Base-by-base conservation (phyloP, 64 coral and sea anemone species). In the Porites australiensis region DNA sequence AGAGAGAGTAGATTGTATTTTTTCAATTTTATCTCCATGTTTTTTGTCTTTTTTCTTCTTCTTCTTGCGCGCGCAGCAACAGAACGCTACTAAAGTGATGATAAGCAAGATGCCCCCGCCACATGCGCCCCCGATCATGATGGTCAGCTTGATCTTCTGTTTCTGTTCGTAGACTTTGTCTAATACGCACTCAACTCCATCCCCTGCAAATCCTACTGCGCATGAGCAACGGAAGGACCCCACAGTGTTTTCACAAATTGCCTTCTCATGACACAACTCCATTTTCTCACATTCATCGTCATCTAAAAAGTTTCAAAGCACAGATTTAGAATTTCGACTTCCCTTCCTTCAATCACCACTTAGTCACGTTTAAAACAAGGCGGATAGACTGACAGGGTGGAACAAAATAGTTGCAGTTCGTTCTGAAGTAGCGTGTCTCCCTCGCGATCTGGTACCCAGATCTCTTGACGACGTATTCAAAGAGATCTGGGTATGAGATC, bases 91-190 rank as follows among this genome's bases (percentile, higher is more conserved):
- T 11, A 84, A 50, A 52, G 63, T 16, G 8, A 84, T 69, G n/a
- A 84, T n/a, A 8, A 69, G 20, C 45, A 84, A 19, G 6, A 44
- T 1, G 2, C 63, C 81, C 18, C 81, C 81, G 0, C 61, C 81
- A 51, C 46, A 44, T 50, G 63, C 59, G 44, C 9, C 81, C 18
- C 81, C 81, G 46, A 84, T 69, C 18, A 51, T 84, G 12, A 84
- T 52, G 45, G 69, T 67, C 63, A 48, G 47, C 44, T 84, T 48
- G 45, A 52, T 84, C 10, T 84, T 52, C 47, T 84, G 5, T 22
- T 84, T 20, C 63, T 84, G 81, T 19, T n/a, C 18, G 81, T 84
- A 68, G 0, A 65, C 81, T 68, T 51, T 19, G 63, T 84, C 81
- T 10, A 51, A 18, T 5, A 84, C 58, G 46, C 81, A 84, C 47